Percentiles rank a stretch among this genome's conserved stretches.
phyloP scores from a whole-genome alignment of 2,113 vertebrate genomes.

The Poeciliopsis occidentalis region DNA sequence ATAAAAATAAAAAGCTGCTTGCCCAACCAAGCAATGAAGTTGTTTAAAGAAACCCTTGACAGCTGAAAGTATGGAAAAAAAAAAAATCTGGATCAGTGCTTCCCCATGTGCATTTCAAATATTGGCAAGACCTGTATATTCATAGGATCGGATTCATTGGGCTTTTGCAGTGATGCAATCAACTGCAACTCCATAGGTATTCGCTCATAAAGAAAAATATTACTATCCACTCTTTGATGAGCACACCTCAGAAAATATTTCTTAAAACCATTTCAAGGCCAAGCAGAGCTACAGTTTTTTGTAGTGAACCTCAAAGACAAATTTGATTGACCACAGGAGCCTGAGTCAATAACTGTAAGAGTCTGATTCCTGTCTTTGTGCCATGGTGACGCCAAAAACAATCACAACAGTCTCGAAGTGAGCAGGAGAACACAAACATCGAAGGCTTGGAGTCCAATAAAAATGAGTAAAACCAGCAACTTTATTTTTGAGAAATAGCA shows the following conservation, averaged over 20 bases:
- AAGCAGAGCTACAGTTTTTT: background rate
- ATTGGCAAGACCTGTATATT: conserved; percentile 29
- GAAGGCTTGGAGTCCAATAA: background rate
- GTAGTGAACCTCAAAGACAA: background rate
- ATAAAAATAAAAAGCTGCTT: background rate
- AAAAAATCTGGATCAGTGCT: conserved; percentile 14
- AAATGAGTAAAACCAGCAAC: background rate
- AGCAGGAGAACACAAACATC: background rate
- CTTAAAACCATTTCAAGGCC: conserved; percentile 14
- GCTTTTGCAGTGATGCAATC: conserved; percentile 51
- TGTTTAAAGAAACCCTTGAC: conserved; percentile 2
- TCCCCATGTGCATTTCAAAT: conserved; percentile 8
- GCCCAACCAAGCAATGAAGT: background rate
- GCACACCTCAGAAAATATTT: conserved; percentile 25
- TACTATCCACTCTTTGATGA: background rate
- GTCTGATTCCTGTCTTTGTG: background rate
- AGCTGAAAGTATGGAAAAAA: background rate
- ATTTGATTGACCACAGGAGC: background rate
- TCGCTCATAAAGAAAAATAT: conserved; percentile 24
- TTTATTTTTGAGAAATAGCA: background rate
- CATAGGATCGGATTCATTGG: background rate
- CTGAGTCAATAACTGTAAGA: too few species aligned
- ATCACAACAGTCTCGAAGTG: background rate
- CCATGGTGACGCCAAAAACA: background rate
- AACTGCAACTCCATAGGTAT: conserved; percentile 48